A percentile compares a stretch with the other conserved stretches of the same genome.
phyloP scores from a whole-genome alignment of 2,113 vertebrate genomes.

The Mixornis gularis region DNA sequence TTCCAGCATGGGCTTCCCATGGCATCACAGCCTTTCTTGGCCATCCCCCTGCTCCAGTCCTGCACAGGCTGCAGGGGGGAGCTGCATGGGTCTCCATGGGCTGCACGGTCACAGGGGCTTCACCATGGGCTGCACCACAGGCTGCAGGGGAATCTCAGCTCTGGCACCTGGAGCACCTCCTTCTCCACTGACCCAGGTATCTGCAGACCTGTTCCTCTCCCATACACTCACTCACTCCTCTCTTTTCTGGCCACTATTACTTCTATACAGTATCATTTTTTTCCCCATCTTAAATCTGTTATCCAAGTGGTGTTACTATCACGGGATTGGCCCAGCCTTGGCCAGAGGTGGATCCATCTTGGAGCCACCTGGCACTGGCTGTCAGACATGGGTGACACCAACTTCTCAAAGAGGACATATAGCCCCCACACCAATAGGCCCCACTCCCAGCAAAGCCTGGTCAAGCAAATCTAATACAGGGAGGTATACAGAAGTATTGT shows the following conservation, averaged over 20 bases:
- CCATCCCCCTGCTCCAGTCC: background rate
- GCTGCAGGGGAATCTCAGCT: background rate
- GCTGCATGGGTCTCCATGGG: too few species aligned
- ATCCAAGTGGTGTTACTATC: background rate
- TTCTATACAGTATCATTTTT: too few species aligned
- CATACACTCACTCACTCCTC: background rate
- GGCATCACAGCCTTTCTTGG: background rate
- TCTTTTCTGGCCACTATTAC: background rate
- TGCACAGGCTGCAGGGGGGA: background rate
- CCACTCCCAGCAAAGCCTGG: background rate
- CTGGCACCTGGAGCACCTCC: background rate
- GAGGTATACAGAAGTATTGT: background rate
- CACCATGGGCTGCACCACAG: background rate
- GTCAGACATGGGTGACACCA: background rate
- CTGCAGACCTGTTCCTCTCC: background rate
- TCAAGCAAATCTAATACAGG: background rate
- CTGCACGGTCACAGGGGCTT: background rate
- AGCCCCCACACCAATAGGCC: background rate
- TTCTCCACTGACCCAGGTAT: fast-evolving
- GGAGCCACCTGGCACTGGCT: background rate
- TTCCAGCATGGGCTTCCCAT: background rate
- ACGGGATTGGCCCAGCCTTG: background rate
- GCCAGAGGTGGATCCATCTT: background rate
- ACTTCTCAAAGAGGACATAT: background rate
- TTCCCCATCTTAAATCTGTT: background rate